These are phyloP conservation scores for Pantherophis guttatus DNA, from an alignment of 2,113 vertebrate species.

Conservation along the genomic window DNA sequence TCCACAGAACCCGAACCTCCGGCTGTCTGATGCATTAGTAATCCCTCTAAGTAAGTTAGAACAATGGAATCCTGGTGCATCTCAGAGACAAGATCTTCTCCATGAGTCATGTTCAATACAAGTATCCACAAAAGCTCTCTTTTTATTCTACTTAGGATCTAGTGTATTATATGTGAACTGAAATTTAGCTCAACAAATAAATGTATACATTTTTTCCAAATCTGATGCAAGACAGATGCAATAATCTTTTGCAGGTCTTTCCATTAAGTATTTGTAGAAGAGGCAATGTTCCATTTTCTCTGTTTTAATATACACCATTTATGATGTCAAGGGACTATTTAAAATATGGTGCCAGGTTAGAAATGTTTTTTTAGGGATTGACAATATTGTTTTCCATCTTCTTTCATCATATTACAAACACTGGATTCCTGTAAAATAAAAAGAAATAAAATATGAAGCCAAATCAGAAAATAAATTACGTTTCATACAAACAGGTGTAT, in stretches of 20 bases:
- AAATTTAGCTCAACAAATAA: constrained; percentile 50
- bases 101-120: constrained; percentile 99
- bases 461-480: constrained; percentile 21
- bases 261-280: constrained; percentile 35
- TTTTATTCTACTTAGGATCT: constrained; percentile 67
- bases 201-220: constrained; percentile 50
- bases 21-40: constrained; percentile 99
- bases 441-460: constrained; percentile 29
- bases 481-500: neutral
- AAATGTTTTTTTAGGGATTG: constrained; percentile 44
- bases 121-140: constrained; percentile 79
- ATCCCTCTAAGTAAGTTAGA: constrained; percentile 99
- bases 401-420: constrained; percentile 51
- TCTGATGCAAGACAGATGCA: constrained; percentile 31
- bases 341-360: constrained; percentile 32
- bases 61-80: constrained; percentile 99
- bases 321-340: constrained; percentile 29
- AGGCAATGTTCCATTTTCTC: constrained; percentile 44
- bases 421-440: constrained; percentile 55
- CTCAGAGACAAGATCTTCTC: constrained; percentile 99
- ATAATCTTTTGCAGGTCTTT: constrained; percentile 56
- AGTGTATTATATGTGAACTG: constrained; percentile 39
- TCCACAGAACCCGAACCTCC: constrained; percentile 87
- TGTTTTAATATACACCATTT: constrained; percentile 29
- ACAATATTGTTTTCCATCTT: constrained; percentile 55